Evolutionary conservation across 2,888 invertebrate species (phyloP), one percentile per base, ranked within the genome.

Genomic region (Napeogenes sylphis): DNA sequence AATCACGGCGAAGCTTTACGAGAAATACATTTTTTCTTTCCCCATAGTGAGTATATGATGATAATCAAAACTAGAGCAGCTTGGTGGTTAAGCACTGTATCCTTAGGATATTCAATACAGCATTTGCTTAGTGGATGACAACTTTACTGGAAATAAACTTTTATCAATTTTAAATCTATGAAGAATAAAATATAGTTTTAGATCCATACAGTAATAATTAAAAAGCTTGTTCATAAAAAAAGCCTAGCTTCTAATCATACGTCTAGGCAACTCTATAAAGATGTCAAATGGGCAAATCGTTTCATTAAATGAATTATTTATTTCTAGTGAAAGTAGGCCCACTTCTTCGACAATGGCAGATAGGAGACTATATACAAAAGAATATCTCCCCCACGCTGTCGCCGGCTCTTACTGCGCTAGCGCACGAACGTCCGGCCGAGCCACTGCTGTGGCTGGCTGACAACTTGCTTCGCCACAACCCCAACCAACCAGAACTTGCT

Each of bases 11-110:
- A 93, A 56, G 94, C 97, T 0, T 60, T 94, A 58, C 91, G 93
- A 67, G 98, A 98, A 84, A 96, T 97, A 72, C 93, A 94, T 78
- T 98, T 96, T 83, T 97, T 98, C 83, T 98, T 96, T 84, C 96
- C 97, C 1, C 92, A 93, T 74, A 93, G 96, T 96, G 90, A 90
- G 92, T 70, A 47, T 21, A 42, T 12, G 21, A 8, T 30, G 21
- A 5, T 3, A 47, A 13, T 47, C 1, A 21, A 21, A n/a, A 4
- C 2, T 21, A 46, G n/a, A 21, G 21, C 4, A 21, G n/a, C 21
- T 1, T 47, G 38, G 8, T 38, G 4, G 38, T 4, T 38, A 38
- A 38, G 38, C n/a, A n/a, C 1, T 38, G 5, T 3, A 8, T 38
- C 21, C 21, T 21, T 21, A 21, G 21, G 21, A 21, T 21, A 21